Conservation (phyloP, 2,888 invertebrate species). For the Ariolimax columbianus region DNA sequence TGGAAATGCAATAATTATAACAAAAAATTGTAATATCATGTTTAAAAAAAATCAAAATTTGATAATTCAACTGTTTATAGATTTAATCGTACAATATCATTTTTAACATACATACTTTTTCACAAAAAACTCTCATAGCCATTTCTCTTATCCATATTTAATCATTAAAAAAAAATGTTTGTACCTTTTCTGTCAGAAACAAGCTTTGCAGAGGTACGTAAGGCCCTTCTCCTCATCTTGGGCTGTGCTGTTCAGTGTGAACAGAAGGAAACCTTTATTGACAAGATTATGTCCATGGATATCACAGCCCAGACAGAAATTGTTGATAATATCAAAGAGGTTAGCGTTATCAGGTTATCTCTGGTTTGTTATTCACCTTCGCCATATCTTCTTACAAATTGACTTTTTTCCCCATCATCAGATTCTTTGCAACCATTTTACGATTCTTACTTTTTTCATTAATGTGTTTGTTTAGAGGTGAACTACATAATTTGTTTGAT, state of each 20-base stretch:
- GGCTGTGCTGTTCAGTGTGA: conserved; percentile 98
- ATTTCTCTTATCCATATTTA: neutral
- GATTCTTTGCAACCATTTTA: too few species aligned
- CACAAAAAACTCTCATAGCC: neutral
- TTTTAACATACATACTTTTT: too few species aligned
- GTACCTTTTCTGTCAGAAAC: conserved; percentile 71
- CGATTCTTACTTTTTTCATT: too few species aligned
- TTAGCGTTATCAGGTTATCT: conserved; percentile 75
- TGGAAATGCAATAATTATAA: too few species aligned
- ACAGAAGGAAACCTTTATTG: conserved; percentile 94
- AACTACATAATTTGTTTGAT: too few species aligned
- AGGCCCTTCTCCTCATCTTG: conserved; percentile 89
- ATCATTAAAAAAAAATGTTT: neutral
- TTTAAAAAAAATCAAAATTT: neutral
- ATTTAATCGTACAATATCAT: neutral
- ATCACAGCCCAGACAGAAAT: conserved; percentile 93
- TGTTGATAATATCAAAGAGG: conserved; percentile 95
- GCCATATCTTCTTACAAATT: too few species aligned
- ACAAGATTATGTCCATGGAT: conserved; percentile 91
- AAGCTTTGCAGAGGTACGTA: conserved; percentile 83
- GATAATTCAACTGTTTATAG: neutral
- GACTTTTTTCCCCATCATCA: too few species aligned
- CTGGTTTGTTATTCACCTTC: neutral
- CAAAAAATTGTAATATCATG: too few species aligned
- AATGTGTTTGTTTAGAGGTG: too few species aligned